phyloP scores from a whole-genome alignment of 1,140 invertebrate species.

The Sinella curviseta region DNA sequence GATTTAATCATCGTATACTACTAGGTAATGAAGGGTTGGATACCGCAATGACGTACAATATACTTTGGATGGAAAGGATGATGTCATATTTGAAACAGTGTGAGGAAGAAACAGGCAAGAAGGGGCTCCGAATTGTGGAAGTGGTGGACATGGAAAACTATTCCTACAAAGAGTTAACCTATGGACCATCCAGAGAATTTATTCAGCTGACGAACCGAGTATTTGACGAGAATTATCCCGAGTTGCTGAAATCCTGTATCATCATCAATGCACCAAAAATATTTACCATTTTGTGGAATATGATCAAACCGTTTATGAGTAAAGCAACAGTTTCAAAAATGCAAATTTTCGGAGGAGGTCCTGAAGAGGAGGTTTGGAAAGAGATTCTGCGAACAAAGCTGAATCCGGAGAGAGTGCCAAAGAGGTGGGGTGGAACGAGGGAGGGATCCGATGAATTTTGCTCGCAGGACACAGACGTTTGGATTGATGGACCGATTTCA shows the following conservation, averaged over 20 bases:
- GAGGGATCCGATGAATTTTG: conserved; percentile 29
- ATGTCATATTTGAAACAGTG: neutral
- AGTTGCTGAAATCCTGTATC: conserved; percentile 9
- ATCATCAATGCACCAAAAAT: conserved; percentile 32
- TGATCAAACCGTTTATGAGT: conserved; percentile 26
- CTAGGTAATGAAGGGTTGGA: neutral
- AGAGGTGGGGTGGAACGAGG: conserved; percentile 28
- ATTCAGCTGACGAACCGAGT: neutral
- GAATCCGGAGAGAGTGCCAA: neutral
- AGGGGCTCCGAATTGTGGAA: neutral
- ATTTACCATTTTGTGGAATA: conserved; percentile 26
- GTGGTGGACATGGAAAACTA: conserved; percentile 19
- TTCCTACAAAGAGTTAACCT: conserved; percentile 14
- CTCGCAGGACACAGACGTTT: conserved; percentile 19
- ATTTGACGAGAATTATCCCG: conserved; percentile 32
- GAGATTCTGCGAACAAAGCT: neutral
- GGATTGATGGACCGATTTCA: neutral
- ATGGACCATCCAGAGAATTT: neutral
- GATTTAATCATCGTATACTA: neutral
- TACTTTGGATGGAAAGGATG: conserved; percentile 19
- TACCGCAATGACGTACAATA: neutral
- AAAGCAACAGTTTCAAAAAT: conserved; percentile 29
- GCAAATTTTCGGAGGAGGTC: neutral
- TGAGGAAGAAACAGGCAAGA: conserved; percentile 11
- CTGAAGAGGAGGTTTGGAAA: neutral